Conservation (phyloP, 2,888 invertebrate genomes). For the Leucoptera coffeella region DNA sequence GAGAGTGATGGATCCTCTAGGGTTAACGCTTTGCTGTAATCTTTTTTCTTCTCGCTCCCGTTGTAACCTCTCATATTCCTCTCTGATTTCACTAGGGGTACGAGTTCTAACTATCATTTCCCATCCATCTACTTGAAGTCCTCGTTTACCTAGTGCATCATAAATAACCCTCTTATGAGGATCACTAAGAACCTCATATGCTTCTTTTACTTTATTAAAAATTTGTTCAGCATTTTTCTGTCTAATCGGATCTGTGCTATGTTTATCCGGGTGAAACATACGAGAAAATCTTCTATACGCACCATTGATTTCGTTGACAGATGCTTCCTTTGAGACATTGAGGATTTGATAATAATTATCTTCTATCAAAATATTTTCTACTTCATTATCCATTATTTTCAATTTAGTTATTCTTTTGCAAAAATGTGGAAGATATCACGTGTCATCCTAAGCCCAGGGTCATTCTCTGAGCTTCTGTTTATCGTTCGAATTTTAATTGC, state of each 20-base stretch:
- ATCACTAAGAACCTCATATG: slow-evolving; percentile 93
- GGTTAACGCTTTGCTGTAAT: slow-evolving; percentile 87
- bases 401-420: too few species aligned
- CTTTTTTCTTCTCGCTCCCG: slow-evolving; percentile 81
- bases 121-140: slow-evolving; percentile 92
- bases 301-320: slow-evolving; percentile 85
- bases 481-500: too few species aligned
- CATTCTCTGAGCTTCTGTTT: too few species aligned
- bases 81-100: slow-evolving; percentile 92
- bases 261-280: slow-evolving; percentile 96
- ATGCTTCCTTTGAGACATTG: slow-evolving; percentile 79
- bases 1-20: slow-evolving; percentile 79
- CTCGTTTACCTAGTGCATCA: slow-evolving; percentile 83
- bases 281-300: slow-evolving; percentile 88
- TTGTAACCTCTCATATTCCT: slow-evolving; percentile 89
- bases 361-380: slow-evolving; percentile 61
- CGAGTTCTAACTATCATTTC: slow-evolving; percentile 87
- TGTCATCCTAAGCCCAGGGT: too few species aligned
- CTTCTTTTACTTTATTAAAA: slow-evolving; percentile 89
- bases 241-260: slow-evolving; percentile 68
- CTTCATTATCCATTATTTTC: slow-evolving; percentile 58
- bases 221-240: slow-evolving; percentile 87
- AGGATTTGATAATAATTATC: slow-evolving; percentile 87
- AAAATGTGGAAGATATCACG: too few species aligned
- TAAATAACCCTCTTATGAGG: slow-evolving; percentile 93